Conservation (phyloP, 1,140 invertebrate genomes). For the Lasaia peninsularis region DNA sequence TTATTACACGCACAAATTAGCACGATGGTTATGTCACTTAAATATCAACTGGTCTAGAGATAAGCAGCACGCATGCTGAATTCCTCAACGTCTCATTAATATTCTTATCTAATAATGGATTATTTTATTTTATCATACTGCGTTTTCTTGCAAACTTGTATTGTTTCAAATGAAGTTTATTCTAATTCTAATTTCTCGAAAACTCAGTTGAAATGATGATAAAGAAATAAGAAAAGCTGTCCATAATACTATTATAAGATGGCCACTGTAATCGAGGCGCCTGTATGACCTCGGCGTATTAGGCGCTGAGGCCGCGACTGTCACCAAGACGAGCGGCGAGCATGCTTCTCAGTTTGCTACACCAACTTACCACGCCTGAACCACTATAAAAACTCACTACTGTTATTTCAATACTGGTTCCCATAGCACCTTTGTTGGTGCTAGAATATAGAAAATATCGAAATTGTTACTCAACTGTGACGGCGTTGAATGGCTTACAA, state of each 20-base stretch:
- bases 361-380: conserved; percentile 36
- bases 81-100: no score
- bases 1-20: no score
- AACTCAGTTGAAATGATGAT: background rate
- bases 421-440: conserved; percentile 31
- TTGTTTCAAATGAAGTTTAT: no score
- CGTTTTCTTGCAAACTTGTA: no score
- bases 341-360: conserved; percentile 60
- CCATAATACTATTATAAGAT: background rate
- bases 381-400: conserved; percentile 27
- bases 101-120: no score
- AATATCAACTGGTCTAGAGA: no score
- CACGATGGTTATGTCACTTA: no score
- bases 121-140: no score
- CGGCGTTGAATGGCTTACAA: no score
- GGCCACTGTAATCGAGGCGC: conserved; percentile 25
- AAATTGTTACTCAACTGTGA: background rate
- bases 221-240: background rate
- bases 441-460: background rate
- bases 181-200: no score
- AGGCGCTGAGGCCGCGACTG: conserved; percentile 50
- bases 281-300: conserved; percentile 36
- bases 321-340: conserved; percentile 47
- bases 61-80: no score
- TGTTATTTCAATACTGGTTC: conserved; percentile 35